Conservation (phyloP, 2,797 vertebrate genomes). For the Dallia pectoralis region DNA sequence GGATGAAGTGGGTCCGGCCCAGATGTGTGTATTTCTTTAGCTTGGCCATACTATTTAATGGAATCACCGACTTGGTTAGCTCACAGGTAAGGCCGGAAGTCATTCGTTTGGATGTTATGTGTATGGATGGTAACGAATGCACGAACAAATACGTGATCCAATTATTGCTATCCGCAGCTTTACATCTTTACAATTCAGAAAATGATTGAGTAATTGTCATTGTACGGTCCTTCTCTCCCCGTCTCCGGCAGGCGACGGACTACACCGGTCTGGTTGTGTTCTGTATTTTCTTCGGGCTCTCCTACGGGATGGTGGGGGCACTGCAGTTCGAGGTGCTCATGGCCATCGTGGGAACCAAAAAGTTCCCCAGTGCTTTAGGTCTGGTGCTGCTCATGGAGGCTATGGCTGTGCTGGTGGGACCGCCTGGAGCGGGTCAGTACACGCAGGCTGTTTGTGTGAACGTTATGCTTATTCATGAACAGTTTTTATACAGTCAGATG, state of each 20-base stretch:
- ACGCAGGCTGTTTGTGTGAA: neutral
- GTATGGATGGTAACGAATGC: neutral
- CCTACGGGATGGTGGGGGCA: slow-evolving; percentile 97
- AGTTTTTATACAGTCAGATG: neutral
- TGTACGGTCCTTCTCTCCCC: neutral
- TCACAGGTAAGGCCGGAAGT: slow-evolving; percentile 63
- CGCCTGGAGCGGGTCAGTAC: slow-evolving; percentile 86
- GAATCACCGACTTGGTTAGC: slow-evolving; percentile 84
- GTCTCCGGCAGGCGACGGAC: slow-evolving; percentile 55
- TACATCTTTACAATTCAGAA: neutral
- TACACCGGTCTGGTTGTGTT: slow-evolving; percentile 84
- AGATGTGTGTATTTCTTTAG: slow-evolving; percentile 90
- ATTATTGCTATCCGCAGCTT: neutral
- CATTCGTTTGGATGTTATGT: neutral
- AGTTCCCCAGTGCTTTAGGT: slow-evolving; percentile 93
- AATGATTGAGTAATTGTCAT: neutral
- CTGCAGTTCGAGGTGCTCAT: slow-evolving; percentile 98
- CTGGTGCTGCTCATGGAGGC: slow-evolving; percentile 92
- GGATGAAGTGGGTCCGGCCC: slow-evolving; percentile 86
- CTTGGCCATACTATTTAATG: slow-evolving; percentile 94
- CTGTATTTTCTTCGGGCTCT: slow-evolving; percentile 95
- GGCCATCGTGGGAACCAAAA: slow-evolving; percentile 90
- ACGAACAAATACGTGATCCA: neutral
- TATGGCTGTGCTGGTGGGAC: slow-evolving; percentile 90
- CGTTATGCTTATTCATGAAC: neutral